Evolutionary conservation across 2,888 invertebrate species (phyloP).

Genomic region (Calameuta pallipes): DNA sequence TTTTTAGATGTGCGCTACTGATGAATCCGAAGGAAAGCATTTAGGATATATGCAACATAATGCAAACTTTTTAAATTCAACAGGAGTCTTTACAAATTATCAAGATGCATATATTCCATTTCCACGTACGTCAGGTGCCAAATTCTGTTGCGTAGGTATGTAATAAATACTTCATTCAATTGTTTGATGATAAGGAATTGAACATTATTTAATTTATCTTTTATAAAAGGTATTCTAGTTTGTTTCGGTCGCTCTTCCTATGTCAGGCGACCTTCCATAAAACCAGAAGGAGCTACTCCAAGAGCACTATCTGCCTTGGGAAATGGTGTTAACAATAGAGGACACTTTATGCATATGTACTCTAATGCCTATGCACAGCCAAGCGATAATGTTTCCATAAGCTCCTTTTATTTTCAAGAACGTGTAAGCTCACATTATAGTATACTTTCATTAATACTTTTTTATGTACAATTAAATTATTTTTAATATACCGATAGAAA

Average conservation of each 20-base stretch:
- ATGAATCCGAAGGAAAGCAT: slow-evolving; percentile 58
- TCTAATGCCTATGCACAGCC: slow-evolving; percentile 63
- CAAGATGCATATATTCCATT: slow-evolving; percentile 90
- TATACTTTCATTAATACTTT: neutral
- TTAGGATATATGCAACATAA: slow-evolving; percentile 58
- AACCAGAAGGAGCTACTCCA: slow-evolving; percentile 83
- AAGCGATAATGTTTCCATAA: slow-evolving; percentile 70
- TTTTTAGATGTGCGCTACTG: slow-evolving; percentile 55
- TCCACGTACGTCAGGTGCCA: slow-evolving; percentile 92
- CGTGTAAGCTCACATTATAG: slow-evolving; percentile 67
- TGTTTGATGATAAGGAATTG: neutral
- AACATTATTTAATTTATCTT: neutral
- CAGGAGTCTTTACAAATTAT: slow-evolving; percentile 58
- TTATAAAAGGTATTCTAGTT: slow-evolving; percentile 75
- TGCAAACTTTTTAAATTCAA: slow-evolving; percentile 56
- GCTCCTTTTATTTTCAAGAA: slow-evolving; percentile 85
- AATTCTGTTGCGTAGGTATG: slow-evolving; percentile 87
- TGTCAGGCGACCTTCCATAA: slow-evolving; percentile 75
- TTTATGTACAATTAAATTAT: slow-evolving; percentile 2
- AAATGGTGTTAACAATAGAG: slow-evolving; percentile 67
- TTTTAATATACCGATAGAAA: slow-evolving; percentile 40
- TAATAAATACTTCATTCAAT: slow-evolving; percentile 9
- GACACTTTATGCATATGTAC: slow-evolving; percentile 69
- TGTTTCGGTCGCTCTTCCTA: slow-evolving; percentile 85
- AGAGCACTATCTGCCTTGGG: slow-evolving; percentile 81